These are phyloP conservation scores for Mesitornis unicolor DNA, from an alignment of 2,113 vertebrate species.

Conservation along the genomic window DNA sequence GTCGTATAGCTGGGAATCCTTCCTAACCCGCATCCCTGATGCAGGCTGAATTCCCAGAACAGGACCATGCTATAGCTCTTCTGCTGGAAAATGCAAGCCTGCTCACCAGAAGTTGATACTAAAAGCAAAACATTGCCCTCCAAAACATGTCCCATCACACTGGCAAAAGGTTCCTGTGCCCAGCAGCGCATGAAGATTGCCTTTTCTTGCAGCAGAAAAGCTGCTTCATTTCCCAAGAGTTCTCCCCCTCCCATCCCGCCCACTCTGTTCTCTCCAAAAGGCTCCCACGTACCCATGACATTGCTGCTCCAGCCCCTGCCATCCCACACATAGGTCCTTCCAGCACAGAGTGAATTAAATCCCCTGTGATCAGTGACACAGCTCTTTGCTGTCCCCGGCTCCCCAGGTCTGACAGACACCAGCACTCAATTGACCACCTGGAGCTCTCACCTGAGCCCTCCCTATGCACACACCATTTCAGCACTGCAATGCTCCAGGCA, in stretches of 20 bases:
- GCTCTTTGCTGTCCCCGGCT: not conserved
- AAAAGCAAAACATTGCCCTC: not conserved
- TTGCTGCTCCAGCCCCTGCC: not conserved
- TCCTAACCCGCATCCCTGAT: not conserved
- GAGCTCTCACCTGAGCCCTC: not conserved
- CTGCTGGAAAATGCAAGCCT: not conserved
- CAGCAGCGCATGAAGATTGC: not conserved
- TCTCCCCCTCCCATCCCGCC: not conserved
- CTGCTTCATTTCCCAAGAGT: not conserved
- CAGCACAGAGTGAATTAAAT: not conserved
- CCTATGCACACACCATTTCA: not conserved
- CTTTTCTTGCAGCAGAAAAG: not conserved
- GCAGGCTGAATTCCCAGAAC: not conserved
- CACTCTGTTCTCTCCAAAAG: not conserved
- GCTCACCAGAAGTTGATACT: not conserved
- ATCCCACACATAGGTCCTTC: not conserved
- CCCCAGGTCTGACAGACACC: not conserved
- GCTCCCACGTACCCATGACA: not conserved
- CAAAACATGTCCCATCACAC: too few relatives aligned
- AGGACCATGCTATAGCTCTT: not conserved
- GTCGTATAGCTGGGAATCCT: not conserved
- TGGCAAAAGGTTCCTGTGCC: not conserved
- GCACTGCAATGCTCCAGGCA: not conserved
- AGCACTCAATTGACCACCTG: rapidly evolving
- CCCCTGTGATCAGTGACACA: rapidly evolving